phyloP scores from a whole-genome alignment of 2,797 vertebrate species.

The Gorsachius magnificus region DNA sequence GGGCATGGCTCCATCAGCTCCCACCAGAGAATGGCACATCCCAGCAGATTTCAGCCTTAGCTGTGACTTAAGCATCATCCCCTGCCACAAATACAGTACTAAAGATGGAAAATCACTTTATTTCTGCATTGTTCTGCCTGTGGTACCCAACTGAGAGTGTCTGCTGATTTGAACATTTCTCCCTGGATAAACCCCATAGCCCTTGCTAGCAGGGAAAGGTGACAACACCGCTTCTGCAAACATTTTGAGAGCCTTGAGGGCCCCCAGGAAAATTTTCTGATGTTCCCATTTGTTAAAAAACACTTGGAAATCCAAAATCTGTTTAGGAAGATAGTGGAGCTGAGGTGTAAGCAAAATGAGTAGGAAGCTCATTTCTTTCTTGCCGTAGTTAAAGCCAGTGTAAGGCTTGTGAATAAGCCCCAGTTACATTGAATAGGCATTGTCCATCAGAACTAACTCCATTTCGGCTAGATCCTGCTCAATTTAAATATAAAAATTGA shows the following conservation, averaged over 20 bases:
- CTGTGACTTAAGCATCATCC: background rate
- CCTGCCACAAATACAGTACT: background rate
- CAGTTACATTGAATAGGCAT: constrained; percentile 24
- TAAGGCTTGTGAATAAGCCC: constrained; percentile 43
- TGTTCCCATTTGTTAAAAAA: background rate
- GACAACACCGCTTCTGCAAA: background rate
- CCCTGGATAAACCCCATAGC: background rate
- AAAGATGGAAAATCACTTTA: background rate
- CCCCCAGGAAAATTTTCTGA: background rate
- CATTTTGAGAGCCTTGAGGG: background rate
- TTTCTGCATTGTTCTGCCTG: background rate
- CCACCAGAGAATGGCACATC: background rate
- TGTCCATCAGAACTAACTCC: constrained; percentile 61
- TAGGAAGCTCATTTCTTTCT: constrained; percentile 48
- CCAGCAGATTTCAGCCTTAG: background rate
- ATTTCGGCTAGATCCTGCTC: constrained; percentile 47
- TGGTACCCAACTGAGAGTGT: background rate
- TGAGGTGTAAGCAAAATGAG: constrained; percentile 26
- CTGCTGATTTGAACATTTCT: background rate
- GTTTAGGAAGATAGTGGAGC: constrained; percentile 7
- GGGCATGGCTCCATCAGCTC: background rate
- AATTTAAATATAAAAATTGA: constrained; percentile 62
- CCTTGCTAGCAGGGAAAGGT: background rate
- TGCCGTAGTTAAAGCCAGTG: background rate
- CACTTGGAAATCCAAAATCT: constrained; percentile 13